These are phyloP conservation scores for Cremastinae sp. DNA, from an alignment of 2,888 invertebrate species.

Conservation along the genomic window DNA sequence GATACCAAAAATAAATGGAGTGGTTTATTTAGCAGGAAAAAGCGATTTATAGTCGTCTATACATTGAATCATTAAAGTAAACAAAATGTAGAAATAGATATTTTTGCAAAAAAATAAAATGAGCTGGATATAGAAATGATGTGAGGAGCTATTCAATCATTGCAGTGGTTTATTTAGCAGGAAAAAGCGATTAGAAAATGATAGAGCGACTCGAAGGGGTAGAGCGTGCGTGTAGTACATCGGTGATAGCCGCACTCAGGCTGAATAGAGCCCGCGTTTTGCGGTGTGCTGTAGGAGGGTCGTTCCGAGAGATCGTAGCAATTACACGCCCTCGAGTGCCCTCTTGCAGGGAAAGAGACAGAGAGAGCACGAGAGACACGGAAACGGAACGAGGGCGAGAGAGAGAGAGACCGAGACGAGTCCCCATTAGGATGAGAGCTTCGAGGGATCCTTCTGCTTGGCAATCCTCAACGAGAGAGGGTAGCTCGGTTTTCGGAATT, in stretches of 20 bases:
- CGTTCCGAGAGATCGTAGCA: constrained; percentile 77
- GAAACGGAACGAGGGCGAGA: constrained; percentile 55
- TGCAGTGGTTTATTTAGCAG: no score
- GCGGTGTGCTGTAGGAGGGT: constrained; percentile 76
- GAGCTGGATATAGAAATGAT: neutral
- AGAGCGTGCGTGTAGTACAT: constrained; percentile 58
- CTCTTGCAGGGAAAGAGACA: constrained; percentile 61
- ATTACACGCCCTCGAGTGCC: constrained; percentile 79
- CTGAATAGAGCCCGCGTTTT: constrained; percentile 73
- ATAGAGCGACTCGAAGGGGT: constrained; percentile 72
- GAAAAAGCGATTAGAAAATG: constrained; percentile 37
- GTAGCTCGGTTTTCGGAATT: constrained; percentile 73
- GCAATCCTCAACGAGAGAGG: constrained; percentile 56
- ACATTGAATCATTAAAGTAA: no score
- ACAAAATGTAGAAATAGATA: no score
- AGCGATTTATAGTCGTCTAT: no score
- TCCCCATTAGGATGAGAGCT: constrained; percentile 78
- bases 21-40: no score
- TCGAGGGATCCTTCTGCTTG: constrained; percentile 74
- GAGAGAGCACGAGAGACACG: constrained; percentile 60
- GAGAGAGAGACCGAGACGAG: constrained; percentile 67
- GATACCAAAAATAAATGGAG: no score
- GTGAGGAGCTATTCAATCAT: no score
- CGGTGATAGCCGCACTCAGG: constrained; percentile 63
- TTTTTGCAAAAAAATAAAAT: no score